Base-by-base conservation (phyloP, 2,888 invertebrate species). In the Cheilosia variabilis region DNA sequence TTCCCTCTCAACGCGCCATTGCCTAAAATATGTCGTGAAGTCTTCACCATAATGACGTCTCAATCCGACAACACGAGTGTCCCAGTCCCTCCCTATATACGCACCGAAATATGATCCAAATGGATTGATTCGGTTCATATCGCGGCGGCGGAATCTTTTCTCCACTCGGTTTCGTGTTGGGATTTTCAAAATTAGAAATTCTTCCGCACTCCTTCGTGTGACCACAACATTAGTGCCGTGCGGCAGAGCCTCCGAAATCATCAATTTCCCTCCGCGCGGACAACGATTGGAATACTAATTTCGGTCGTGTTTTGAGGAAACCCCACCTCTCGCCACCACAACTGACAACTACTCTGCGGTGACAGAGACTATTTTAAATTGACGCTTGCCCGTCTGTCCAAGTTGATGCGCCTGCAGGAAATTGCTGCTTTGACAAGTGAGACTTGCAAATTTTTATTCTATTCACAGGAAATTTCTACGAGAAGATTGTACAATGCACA, bases 111-210 rank as follows among this genome's bases (percentile, higher is more conserved):
- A 79, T 84, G 84, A 84, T 79, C 84, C 71, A 53, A 84, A 66
- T 41, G 75, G 71, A 84, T 84, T 84, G 75, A 84, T 84, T 79
- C 79, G 60, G 79, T 79, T 84, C 84, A 80, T 84, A 84, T 84
- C 79, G 84, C 84, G 53, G 34, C 84, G 53, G 34, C 17, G 41
- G 79, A 75, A 84, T 84, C 75, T 84, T 65, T 73, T 60, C 65
- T 79, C 60, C 75, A 75, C 75, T 41, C 27, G 6, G 79, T 84
- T 84, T 79, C 73, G 73, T 73, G 78, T 78, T 65, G 7, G 47
- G 58, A 55, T 84, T 52, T 52, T 22, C 13, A 47, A 71, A 84
- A 80, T 79, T 79, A 84, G 79, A 84, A 63, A 84, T 80, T 84
- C 79, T 53, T 75, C 19, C 68, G 53, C 69, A 84, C 84, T 60